Evolutionary conservation across 2,113 vertebrate species (phyloP), one percentile per base, ranked within the genome.

Genomic region (Catharus fuscescens): DNA sequence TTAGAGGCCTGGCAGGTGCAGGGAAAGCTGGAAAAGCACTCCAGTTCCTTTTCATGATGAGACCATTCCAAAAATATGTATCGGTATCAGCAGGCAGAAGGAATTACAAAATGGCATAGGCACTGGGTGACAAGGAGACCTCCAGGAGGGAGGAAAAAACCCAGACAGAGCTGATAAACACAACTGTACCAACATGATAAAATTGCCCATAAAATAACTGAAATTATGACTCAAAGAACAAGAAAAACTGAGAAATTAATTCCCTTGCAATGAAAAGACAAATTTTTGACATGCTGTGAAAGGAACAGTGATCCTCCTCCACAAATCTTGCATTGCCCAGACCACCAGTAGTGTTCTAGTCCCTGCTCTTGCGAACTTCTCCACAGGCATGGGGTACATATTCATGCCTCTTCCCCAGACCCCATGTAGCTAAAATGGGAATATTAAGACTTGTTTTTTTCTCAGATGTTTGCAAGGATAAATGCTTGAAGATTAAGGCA

Each of bases 11-110:
- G 7, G 44, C 79, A 95, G 79, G 56, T 90, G 88, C 91, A 93
- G 26, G 45, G 54, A 86, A 86, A 59, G 76, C 56, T 95, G 82
- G 54, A 83, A 83, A 45, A 83, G 54, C 80, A 73, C 74, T 92
- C 71, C 74, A 88, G 65, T 18, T 88, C 78, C 16, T 77, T 90
- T 66, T 59, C 38, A 17, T 50, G 19, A 95, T 62, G 65, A 94
- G 50, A 66, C 79, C 76, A 73, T 73, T 69, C 77, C 84, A 91
- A 94, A 96, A 91, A 95, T 80, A 88, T 1, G 4, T 45, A 71
- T 62, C 24, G 18, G 42, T n/a, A 54, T 31, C 14, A 3, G 86
- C 59, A 94, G 28, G 31, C 38, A 88, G 44, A 67, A 92, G 44
- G 87, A 88, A 79, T n/a, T 66, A 77, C 34, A 62, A 70, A 91